Evolutionary conservation across 2,797 vertebrate species (phyloP), one percentile per base, ranked within the genome.

Genomic region (Tarsius wallacei): DNA sequence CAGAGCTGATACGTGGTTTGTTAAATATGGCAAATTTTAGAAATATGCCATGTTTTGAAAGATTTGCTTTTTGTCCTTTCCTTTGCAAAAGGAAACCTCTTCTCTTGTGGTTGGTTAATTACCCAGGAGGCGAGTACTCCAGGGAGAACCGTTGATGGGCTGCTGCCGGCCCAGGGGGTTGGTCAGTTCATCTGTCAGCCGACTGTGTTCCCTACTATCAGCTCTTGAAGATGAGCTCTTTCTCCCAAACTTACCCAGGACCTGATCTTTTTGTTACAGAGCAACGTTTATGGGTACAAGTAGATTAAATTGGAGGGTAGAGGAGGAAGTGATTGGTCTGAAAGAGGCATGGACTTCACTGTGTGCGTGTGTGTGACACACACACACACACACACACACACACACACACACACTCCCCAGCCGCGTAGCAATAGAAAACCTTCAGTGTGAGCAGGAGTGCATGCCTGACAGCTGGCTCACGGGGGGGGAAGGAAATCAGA

Each of bases 11-110:
- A 31, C 24, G 28, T 15, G 33, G 42, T 68, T 85, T 77, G n/a
- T 64, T 81, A 31, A 76, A 53, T 68, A 90, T 88, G 63, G 10
- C 68, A 55, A 64, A 81, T 81, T 73, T 68, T 61, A 26, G 19
- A 49, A 49, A 49, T 78, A 31, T 0, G 66, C 55, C 10, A 8
- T 26, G 42, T 86, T 93, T 95, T 31, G 64, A 90, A 93, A 89
- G 86, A 51, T 42, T 80, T 47, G 21, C 22, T 24, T 78, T 95
- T 92, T 95, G 71, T 19, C 77, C 71, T 92, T 26, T 80, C 33
- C 77, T 47, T 70, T 59, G 80, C 28, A 42, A 42, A 42, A 57
- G 13, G 26, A 31, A 12, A 28, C 13, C 4, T 57, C 61, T 85
- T n/a, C 28, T 90, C 14, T 82, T 47, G 31, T 22, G 24, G 59